These are phyloP conservation scores for Thera britannica DNA, from an alignment of 2,888 invertebrate genomes.

Conservation along the genomic window DNA sequence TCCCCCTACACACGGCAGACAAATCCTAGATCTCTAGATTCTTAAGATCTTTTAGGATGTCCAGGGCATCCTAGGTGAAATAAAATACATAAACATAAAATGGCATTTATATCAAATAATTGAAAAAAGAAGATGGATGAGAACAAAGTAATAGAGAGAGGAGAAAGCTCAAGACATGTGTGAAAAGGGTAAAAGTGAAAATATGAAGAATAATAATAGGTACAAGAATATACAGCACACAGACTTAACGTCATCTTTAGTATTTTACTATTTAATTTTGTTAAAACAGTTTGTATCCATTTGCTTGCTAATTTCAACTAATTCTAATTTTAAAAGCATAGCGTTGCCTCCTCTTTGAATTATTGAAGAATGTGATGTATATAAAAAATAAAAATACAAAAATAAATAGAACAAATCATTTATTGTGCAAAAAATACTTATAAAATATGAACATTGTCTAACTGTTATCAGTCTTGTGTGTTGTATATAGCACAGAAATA, in stretches of 20 bases:
- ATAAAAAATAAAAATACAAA: constrained; percentile 68
- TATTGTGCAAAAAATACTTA: constrained; percentile 83
- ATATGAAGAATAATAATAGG: constrained; percentile 12
- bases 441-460: constrained; percentile 74
- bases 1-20: background rate
- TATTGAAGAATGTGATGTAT: background rate
- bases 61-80: background rate
- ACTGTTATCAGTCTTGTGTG: constrained; percentile 83
- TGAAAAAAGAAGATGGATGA: constrained; percentile 3
- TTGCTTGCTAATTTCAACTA: constrained; percentile 64
- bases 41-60: background rate
- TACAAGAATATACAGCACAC: constrained; percentile 74
- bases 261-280: constrained; percentile 20
- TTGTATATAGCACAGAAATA: constrained; percentile 80
- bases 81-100: constrained; percentile 14
- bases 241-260: constrained; percentile 54
- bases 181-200: constrained; percentile 56
- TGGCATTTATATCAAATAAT: background rate
- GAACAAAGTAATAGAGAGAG: constrained; percentile 16
- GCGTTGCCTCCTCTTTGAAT: constrained; percentile 15
- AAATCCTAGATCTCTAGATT: background rate
- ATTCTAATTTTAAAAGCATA: constrained; percentile 35
- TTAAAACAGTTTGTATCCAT: constrained; percentile 55
- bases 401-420: constrained; percentile 74
- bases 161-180: constrained; percentile 58